Conservation (phyloP, 2,113 vertebrate genomes). For the Tonatia bakeri region DNA sequence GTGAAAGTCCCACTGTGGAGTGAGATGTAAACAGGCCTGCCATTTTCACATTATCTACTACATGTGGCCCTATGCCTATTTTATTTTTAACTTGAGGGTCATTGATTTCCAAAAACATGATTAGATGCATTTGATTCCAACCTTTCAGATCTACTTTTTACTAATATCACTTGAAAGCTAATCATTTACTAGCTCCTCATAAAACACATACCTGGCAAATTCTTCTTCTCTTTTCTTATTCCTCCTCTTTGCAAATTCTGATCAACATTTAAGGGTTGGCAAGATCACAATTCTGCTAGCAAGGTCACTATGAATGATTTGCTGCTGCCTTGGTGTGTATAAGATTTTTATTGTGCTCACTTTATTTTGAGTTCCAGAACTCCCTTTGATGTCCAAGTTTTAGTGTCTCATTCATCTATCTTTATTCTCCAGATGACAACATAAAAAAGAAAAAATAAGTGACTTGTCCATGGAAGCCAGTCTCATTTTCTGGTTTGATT, state of each 20-base stretch:
- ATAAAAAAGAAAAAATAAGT: background rate
- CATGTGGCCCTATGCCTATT: background rate
- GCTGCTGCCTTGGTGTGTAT: background rate
- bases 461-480: background rate
- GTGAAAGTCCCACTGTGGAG: background rate
- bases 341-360: background rate
- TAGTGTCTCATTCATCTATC: background rate
- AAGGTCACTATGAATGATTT: background rate
- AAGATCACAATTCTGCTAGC: background rate
- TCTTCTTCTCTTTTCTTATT: background rate
- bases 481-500: conserved; percentile 19
- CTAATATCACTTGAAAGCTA: background rate
- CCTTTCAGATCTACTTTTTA: background rate
- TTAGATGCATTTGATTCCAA: background rate
- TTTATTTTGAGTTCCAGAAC: conserved; percentile 3
- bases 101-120: background rate
- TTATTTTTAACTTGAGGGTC: background rate
- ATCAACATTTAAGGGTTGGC: background rate
- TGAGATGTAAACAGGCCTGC: background rate
- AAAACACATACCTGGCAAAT: conserved; percentile 4
- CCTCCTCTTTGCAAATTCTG: background rate
- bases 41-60: background rate
- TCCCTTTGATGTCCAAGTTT: background rate
- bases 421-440: background rate
- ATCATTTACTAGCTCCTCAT: conserved; percentile 17